A percentile compares a stretch with the other conserved stretches of the same genome.
These are phyloP conservation scores for Protula sp. DNA, from an alignment of 2,888 invertebrate genomes.

Conservation along the genomic window DNA sequence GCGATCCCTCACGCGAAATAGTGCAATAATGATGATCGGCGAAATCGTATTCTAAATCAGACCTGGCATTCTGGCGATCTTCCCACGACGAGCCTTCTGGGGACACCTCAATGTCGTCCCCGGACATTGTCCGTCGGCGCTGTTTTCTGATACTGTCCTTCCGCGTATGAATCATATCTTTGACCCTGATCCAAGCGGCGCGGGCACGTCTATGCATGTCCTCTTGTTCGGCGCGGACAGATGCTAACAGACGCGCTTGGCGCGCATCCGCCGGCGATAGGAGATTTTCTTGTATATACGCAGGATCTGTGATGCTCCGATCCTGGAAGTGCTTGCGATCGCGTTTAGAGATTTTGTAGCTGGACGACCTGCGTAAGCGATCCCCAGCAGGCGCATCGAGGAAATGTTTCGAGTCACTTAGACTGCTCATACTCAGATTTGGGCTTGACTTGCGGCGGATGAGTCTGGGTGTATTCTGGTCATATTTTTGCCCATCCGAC, in stretches of 20 bases:
- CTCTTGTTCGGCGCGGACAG: neutral
- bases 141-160: conserved; percentile 37
- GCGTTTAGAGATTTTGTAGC: conserved; percentile 32
- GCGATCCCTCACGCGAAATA: no score
- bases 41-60: no score
- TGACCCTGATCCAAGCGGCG: conserved; percentile 72
- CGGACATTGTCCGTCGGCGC: conserved; percentile 10
- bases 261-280: neutral
- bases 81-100: neutral
- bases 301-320: neutral
- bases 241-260: neutral
- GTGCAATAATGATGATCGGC: no score
- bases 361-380: conserved; percentile 32
- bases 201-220: neutral
- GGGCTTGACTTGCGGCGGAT: conserved; percentile 41
- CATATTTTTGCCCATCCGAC: neutral
- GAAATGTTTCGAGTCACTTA: conserved; percentile 19
- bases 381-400: conserved; percentile 17
- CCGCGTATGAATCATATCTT: conserved; percentile 69
- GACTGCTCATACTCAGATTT: conserved; percentile 28
- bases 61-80: no score
- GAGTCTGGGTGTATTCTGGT: no score
- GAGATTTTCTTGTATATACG: neutral
- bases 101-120: conserved; percentile 2
- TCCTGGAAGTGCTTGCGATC: neutral